Evolutionary conservation across 1,140 invertebrate genomes (phyloP), one percentile per base, ranked within the genome.

Genomic region (Ceratoteleas bidentatus): DNA sequence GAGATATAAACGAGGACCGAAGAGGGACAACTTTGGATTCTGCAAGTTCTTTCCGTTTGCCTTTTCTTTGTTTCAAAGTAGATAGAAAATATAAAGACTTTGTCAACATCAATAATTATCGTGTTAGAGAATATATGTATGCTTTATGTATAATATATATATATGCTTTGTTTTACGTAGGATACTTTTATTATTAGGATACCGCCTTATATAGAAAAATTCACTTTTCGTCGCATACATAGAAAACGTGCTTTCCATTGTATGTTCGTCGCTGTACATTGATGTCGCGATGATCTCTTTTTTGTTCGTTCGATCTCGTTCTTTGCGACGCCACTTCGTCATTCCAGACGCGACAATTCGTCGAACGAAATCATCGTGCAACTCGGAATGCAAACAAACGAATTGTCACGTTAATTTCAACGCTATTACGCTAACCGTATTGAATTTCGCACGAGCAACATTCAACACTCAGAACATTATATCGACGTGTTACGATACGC

Each of bases 381-480:
- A 58, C 38, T 40, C 47, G 6, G 34, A 76, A 61, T 36, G 24
- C 0, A 66, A 76, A 66, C n/a, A 43, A 76, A 52, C 24, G 14
- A 36, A 15, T 43, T 65, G 16, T 60, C 15, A 50, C n/a, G 61
- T 45, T 8, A 34, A 60, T 64, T 68, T 13, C 33, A 78, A 78
- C 36, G 54, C 56, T 80, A 62, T 69, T 80, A 80, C 52, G 64
- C 70, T 74, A 80, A 56, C 50, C 54, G 68, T 72, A 69, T 69
- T 74, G 69, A 74, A 74, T 74, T 74, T 62, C 76, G 70, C 70
- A 74, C 57, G 58, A 74, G 77, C 77, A 80, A 80, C 77, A 80
- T 69, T 80, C 62, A 80, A 80, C 77, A 74, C 34, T 80, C 62
- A 80, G 69, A 80, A 80, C 77, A 80, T 80, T 80, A 80, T 80